phyloP scores from a whole-genome alignment of 2,797 vertebrate genomes.

The Peromyscus nudipes region DNA sequence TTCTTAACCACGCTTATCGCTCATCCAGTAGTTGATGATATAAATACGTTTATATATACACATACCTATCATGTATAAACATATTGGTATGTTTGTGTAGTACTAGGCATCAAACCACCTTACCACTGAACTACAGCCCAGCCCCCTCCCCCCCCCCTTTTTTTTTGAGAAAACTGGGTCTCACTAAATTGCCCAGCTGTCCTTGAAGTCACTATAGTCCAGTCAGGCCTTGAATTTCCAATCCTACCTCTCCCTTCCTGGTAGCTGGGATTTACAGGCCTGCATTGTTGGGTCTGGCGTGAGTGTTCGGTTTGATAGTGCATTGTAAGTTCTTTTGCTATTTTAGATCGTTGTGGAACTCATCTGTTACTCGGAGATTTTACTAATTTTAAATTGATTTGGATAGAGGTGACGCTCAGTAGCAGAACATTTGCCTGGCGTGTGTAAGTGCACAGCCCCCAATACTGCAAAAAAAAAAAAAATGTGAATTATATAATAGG shows the following conservation, averaged over 20 bases:
- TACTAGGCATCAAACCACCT: background rate
- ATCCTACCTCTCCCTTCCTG: background rate
- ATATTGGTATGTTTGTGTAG: background rate
- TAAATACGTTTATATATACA: background rate
- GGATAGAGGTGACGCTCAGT: background rate
- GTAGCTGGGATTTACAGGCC: background rate
- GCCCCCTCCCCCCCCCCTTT: background rate
- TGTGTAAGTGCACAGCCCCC: background rate
- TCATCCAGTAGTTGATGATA: background rate
- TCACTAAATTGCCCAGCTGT: background rate
- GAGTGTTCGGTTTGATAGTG: background rate
- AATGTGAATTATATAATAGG: background rate
- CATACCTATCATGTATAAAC: background rate
- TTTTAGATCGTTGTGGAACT: slow-evolving; percentile 7
- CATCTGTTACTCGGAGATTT: background rate
- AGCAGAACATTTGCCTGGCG: background rate
- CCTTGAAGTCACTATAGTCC: background rate
- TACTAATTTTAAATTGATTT: slow-evolving; percentile 42
- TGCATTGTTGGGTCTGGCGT: background rate
- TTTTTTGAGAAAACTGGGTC: background rate
- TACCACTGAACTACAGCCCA: background rate
- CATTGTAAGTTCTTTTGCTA: background rate
- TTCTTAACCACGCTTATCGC: background rate
- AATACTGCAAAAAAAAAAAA: background rate
- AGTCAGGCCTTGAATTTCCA: background rate